Base-by-base conservation (phyloP, 2,113 vertebrate species). In the Crotalus tigris region DNA sequence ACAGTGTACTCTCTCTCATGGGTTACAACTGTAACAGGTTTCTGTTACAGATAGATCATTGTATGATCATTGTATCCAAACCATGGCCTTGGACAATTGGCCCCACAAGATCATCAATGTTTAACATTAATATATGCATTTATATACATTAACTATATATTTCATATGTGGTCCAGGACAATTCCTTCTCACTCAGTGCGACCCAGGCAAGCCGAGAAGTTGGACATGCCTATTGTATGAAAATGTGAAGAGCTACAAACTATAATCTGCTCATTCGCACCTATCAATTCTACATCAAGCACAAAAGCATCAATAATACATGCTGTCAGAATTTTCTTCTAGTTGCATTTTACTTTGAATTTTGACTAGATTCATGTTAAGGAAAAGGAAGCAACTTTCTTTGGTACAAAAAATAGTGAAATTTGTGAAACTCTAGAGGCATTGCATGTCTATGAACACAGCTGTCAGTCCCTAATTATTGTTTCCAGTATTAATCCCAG, bases 401-500 rank as follows among this genome's bases (percentile, higher is more conserved):
- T 89, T 57, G 55, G 75, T 86, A 23, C 17, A 87, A 9, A 39
- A 29, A 21, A 57, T 5, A 17, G 12, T 85, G 39, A 39, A 61
- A n/a, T 58, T 44, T 64, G 57, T 85, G 12, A 17, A 53, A 90
- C 53, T 85, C 69, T 26, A 86, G 46, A 86, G 21, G 88, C 46
- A 29, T 53, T n/a, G 26, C 55, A 54, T 90, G 24, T 17, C 81
- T 89, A 81, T 23, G 64, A 33, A 24, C 39, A 59, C 39, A 33
- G 19, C 55, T 58, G 4, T 23, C 54, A 44, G 4, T 69, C 23
- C 51, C 19, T 17, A 86, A 93, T 58, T 90, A 46, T 89, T 92
- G 88, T 85, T 90, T 81, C 75, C 69, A 53, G 44, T 85, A 86
- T 51, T 90, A 90, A 90, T 93, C 88, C 75, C 88, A 86, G 44